Base-by-base conservation (phyloP, 2,888 invertebrate genomes). In the Conomelus anceps region DNA sequence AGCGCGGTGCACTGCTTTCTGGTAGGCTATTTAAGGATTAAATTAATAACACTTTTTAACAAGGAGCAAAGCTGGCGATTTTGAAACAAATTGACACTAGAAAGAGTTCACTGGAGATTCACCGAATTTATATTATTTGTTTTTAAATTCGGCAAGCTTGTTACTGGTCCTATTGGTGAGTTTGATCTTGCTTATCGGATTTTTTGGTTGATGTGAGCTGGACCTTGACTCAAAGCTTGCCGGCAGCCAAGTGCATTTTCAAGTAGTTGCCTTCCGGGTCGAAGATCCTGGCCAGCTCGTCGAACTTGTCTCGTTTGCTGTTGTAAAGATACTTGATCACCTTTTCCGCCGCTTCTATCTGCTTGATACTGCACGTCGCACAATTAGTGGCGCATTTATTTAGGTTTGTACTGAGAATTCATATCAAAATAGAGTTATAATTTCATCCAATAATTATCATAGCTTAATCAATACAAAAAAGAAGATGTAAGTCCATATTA, bases 351-450 rank as follows among this genome's bases (percentile, higher is more conserved):
- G 95, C 95, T 87, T 94, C 94, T 85, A 94, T 94, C 92, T 96
- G 96, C 90, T 94, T 95, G 41, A 94, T 94, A 11, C 95, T 95
- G 92, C 96, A 96, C 92, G 95, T 96, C 86, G 93, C 93, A 92
- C 96, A 96, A 91, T 95, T 95, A 63, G 95, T 95, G 91, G 94
- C 93, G 88, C 96, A 95, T 0, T 96, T 96, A 92, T 96, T 96
- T 0, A 96, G 96, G 88, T 96, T 94, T 91, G 95, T 95, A 94
- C 96, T 96, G 93, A 84, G 94, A 94, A 90, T 91, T 84, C 26
- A 26, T 11, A 26, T 26, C 11, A 7, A 87, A 7, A 26, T 11
- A 26, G 26, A 26, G 26, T 26, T 7, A 26, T 11, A 26, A 26
- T n/a, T n/a, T n/a, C n/a, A n/a, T n/a, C n/a, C n/a, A n/a, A n/a